Evolutionary conservation across 2,113 vertebrate genomes (phyloP), one percentile per base, ranked within the genome.

Genomic region (Campylomormyrus numenius): DNA sequence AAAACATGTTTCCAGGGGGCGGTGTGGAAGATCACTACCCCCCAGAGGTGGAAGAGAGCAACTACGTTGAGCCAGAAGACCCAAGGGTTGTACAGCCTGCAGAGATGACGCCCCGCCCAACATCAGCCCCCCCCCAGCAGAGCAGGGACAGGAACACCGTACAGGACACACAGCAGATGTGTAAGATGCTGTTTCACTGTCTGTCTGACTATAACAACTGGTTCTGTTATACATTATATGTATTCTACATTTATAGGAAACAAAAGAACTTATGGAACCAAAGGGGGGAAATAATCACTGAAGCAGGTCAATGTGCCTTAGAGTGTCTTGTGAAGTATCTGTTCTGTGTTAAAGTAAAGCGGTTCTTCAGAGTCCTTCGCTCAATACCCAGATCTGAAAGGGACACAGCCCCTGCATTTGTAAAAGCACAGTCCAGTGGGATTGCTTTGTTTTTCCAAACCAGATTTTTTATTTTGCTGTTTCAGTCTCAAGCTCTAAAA

Each of bases 121-220:
- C 95, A 21, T 5, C 93, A 1, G 94, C 95, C 0, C 93, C 95
- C 0, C 93, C 94, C 74, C 92, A 83, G 13, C 96, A 96, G 35
- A 94, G 95, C 66, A 92, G 92, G 87, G 95, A 97, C 90, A 96
- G 95, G 93, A 97, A 97, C 52, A 96, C 97, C 92, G 96, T 98
- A 70, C 93, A 97, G 95, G 99, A 96, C 94, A 98, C 96, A 0
- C 96, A 98, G 90, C 97, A 99, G 94, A 99, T 99, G 98, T 97
- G 98, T 99, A 98, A 97, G 98, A 49, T 87, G 46, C 45, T n/a
- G 39, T 11, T 48, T 48, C 80, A 45, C 39, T 45, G 7, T 48
- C 35, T 48, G 31, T 27, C 2, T 85, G 83, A 10, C 39, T 13
- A n/a, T 85, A 24, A n/a, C 19, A 42, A 24, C 42, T 24, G 21